Evolutionary conservation across 2,888 invertebrate species (phyloP).

Genomic region (Phoenoteleia sp.): DNA sequence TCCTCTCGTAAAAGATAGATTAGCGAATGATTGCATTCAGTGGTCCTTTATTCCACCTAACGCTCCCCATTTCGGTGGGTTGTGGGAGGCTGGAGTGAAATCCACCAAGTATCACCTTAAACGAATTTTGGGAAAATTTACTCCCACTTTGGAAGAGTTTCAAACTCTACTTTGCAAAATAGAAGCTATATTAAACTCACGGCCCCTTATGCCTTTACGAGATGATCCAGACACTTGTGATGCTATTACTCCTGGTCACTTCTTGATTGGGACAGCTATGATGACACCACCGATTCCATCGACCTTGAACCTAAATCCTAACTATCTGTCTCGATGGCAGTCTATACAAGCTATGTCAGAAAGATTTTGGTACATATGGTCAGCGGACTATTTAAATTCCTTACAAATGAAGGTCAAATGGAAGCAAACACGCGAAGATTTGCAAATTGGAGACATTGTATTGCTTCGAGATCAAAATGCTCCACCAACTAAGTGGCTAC

Average conservation of each 20-base stretch:
- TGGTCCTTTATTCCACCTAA: too few relatives aligned
- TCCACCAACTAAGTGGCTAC: conserved; percentile 7
- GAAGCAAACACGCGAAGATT: neutral
- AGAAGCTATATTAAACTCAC: too few relatives aligned
- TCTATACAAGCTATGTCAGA: conserved; percentile 63
- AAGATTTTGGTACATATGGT: conserved; percentile 74
- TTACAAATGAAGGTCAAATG: conserved; percentile 75
- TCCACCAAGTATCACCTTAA: too few relatives aligned
- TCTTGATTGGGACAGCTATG: neutral
- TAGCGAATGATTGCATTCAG: too few relatives aligned
- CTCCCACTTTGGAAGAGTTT: too few relatives aligned
- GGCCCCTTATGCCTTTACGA: too few relatives aligned
- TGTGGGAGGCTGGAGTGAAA: too few relatives aligned
- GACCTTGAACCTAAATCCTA: too few relatives aligned
- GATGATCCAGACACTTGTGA: neutral
- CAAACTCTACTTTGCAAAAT: too few relatives aligned
- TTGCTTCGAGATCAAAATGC: neutral
- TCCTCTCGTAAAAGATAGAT: too few relatives aligned
- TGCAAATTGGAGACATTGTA: neutral
- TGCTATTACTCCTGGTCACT: neutral
- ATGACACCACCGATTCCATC: neutral
- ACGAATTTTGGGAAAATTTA: too few relatives aligned
- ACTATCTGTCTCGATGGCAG: conserved; percentile 72
- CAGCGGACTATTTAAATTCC: conserved; percentile 72
- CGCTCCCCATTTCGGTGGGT: too few relatives aligned